Evolutionary conservation across 2,113 vertebrate species (phyloP).

Genomic region (Hippocampus mohnikei): DNA sequence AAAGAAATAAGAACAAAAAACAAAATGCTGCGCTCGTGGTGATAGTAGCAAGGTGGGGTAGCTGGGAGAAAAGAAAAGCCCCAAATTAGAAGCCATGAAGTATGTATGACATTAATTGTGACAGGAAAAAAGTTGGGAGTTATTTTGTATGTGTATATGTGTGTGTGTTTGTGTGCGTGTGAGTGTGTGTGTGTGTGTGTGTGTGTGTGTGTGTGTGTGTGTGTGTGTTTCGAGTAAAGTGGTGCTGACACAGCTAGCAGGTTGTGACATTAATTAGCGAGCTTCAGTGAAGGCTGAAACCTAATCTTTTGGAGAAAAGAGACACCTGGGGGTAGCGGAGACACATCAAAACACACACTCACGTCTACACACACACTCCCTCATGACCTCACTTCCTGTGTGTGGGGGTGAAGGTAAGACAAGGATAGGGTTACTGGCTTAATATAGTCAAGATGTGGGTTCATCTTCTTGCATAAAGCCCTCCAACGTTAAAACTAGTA

Average conservation of each 20-base stretch:
- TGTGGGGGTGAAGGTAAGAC: conserved; percentile 23
- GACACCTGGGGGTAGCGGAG: conserved; percentile 40
- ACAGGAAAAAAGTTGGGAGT: conserved; percentile 40
- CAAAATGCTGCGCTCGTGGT: conserved; percentile 11
- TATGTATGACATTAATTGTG: conserved; percentile 52
- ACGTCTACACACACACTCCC: conserved; percentile 21
- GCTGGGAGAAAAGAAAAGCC: conserved; percentile 14
- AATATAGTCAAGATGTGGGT: conserved; percentile 55
- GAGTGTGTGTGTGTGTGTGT: conserved; percentile 28
- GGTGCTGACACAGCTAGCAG: conserved; percentile 55
- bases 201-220: conserved; percentile 18
- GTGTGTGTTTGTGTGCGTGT: conserved; percentile 15
- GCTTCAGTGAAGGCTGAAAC: conserved; percentile 59
- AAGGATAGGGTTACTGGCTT: conserved; percentile 44
- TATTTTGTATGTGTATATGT: conserved; percentile 7
- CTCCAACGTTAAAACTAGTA: neutral
- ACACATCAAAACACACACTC: conserved; percentile 49
- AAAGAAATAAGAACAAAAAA: conserved; percentile 27
- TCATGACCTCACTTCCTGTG: conserved; percentile 61
- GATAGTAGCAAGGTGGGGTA: conserved; percentile 32
- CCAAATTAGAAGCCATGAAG: conserved; percentile 23
- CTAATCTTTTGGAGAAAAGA: conserved; percentile 56
- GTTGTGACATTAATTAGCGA: conserved; percentile 71
- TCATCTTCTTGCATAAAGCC: neutral
- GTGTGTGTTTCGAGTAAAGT: conserved; percentile 40